Percentiles rank a stretch among this genome's conserved stretches.
Conservation (phyloP, 2,797 vertebrate genomes). For the Lithobates pipiens region DNA sequence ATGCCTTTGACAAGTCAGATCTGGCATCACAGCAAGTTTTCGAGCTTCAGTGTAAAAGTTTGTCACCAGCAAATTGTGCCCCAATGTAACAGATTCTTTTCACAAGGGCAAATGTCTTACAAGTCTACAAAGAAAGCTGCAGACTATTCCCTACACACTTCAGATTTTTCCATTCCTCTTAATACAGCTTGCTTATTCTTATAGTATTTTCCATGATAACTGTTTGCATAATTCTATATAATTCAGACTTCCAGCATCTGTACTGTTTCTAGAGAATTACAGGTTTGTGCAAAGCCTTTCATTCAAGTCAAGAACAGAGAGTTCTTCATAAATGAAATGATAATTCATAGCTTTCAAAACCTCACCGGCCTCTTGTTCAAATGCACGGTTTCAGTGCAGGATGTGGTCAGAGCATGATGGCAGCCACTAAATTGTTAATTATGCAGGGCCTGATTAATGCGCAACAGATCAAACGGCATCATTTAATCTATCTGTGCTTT, state of each 20-base stretch:
- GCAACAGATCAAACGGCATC: slow-evolving; percentile 1
- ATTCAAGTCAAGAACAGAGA: slow-evolving; percentile 13
- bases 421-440: slow-evolving; percentile 17
- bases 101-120: neutral
- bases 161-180: neutral
- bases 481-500: neutral
- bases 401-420: slow-evolving; percentile 15
- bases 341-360: slow-evolving; percentile 41
- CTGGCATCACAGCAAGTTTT: neutral
- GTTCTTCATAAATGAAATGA: slow-evolving; percentile 48
- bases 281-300: slow-evolving; percentile 25
- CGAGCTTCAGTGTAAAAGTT: neutral
- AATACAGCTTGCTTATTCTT: neutral
- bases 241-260: slow-evolving; percentile 34
- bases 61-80: neutral
- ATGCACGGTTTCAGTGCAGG: slow-evolving; percentile 18
- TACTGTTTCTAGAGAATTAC: slow-evolving; percentile 34
- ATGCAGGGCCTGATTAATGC: slow-evolving; percentile 9
- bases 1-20: neutral
- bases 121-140: neutral
- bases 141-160: neutral
- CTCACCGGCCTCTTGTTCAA: slow-evolving; percentile 19
- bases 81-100: neutral
- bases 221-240: slow-evolving; percentile 21
- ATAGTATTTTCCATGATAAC: neutral